A percentile compares a stretch with the other conserved stretches of the same genome.
Conservation (phyloP, 1,140 invertebrate species). For the Conopomorpha cramerella region DNA sequence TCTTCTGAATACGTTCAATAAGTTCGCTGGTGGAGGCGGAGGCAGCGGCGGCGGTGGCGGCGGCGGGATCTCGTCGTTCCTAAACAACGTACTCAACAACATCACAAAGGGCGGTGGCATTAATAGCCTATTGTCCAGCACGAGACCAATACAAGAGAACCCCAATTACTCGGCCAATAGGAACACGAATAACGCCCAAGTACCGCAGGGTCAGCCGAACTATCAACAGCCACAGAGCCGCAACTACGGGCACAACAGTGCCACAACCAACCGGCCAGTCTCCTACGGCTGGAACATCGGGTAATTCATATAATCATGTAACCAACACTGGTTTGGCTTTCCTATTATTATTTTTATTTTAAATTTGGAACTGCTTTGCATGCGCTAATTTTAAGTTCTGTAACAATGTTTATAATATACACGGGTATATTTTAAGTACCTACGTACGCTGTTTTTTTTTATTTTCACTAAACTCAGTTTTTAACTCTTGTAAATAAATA, state of each 20-base stretch:
- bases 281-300: conserved; percentile 51
- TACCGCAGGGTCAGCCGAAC: conserved; percentile 29
- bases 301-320: conserved; percentile 44
- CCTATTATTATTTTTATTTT: too few species aligned
- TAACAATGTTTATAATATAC: too few species aligned
- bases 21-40: conserved; percentile 23
- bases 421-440: too few species aligned
- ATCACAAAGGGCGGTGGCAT: conserved; percentile 35
- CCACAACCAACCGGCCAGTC: conserved; percentile 34
- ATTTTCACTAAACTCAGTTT: too few species aligned
- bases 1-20: conserved; percentile 28
- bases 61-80: conserved; percentile 27
- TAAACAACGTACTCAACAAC: conserved; percentile 40
- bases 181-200: conserved; percentile 37
- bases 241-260: conserved; percentile 32
- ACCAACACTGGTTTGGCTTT: too few species aligned
- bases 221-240: conserved; percentile 28
- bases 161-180: conserved; percentile 40
- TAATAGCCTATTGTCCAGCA: conserved; percentile 22
- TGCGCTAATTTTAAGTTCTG: too few species aligned
- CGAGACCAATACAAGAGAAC: conserved; percentile 43
- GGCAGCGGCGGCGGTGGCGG: conserved; percentile 12
- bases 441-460: too few species aligned
- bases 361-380: conserved; percentile 21
- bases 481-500: too few species aligned